Evolutionary conservation across 2,888 invertebrate species (phyloP).

Genomic region (Crossocerus cetratus): DNA sequence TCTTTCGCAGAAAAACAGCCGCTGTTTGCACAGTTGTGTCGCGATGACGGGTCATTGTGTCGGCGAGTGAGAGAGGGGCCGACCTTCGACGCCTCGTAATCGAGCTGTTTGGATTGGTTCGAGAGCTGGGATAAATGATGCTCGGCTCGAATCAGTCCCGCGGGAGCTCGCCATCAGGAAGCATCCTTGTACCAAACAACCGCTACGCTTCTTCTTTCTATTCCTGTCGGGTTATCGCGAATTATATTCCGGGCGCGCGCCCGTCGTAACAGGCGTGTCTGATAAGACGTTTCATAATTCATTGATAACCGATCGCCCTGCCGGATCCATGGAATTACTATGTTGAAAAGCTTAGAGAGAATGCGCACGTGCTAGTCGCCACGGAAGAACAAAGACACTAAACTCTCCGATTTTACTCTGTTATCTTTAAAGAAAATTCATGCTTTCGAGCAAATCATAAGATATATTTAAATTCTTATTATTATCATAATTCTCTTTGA

Average conservation of each 20-base stretch:
- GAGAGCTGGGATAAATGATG: not conserved
- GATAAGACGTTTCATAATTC: slow-evolving; percentile 4
- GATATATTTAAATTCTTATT: too few relatives aligned
- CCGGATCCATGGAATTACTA: not conserved
- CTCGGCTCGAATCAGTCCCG: not conserved
- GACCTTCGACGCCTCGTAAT: not conserved
- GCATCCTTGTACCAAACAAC: not conserved
- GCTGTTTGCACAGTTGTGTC: slow-evolving; percentile 53
- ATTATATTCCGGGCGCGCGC: not conserved
- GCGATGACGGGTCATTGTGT: slow-evolving; percentile 7
- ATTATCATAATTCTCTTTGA: too few relatives aligned
- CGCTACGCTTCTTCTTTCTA: not conserved
- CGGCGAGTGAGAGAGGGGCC: not conserved
- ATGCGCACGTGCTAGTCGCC: too few relatives aligned
- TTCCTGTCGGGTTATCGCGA: slow-evolving; percentile 3
- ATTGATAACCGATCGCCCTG: slow-evolving; percentile 11
- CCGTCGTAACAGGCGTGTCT: not conserved
- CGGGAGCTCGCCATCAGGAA: not conserved
- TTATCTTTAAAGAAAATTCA: too few relatives aligned
- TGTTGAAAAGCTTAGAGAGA: not conserved
- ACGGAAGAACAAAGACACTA: too few relatives aligned
- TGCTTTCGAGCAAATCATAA: too few relatives aligned
- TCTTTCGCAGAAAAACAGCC: slow-evolving; percentile 17
- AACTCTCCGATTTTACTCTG: too few relatives aligned
- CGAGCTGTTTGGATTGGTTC: slow-evolving; percentile 17